Conservation (phyloP, 2,888 invertebrate genomes). For the Nemotelus pantherinus region DNA sequence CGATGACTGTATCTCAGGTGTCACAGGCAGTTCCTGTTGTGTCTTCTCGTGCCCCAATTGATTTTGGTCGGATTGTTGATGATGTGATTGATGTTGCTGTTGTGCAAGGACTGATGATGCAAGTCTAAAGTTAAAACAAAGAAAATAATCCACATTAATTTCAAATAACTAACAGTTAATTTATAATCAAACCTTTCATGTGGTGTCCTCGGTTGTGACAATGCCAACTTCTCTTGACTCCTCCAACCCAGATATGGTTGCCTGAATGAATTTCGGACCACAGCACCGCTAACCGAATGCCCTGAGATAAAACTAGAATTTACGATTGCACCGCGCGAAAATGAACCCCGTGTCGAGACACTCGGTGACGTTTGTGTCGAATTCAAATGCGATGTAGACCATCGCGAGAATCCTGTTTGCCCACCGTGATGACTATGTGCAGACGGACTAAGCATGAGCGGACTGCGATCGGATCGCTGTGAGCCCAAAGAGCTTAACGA, state of each 20-base stretch:
- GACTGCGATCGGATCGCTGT: constrained; percentile 64
- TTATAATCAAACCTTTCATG: constrained; percentile 73
- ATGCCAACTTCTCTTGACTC: constrained; percentile 82
- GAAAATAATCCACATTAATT: not conserved
- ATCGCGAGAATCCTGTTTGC: constrained; percentile 65
- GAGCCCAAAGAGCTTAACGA: constrained; percentile 80
- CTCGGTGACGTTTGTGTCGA: constrained; percentile 79
- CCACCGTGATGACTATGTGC: constrained; percentile 65
- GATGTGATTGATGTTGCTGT: constrained; percentile 63
- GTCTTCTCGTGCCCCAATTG: constrained; percentile 58
- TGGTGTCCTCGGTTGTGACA: constrained; percentile 82
- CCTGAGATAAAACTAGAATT: constrained; percentile 68
- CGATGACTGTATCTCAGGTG: constrained; percentile 80
- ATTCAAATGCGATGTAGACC: constrained; percentile 80
- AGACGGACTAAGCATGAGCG: constrained; percentile 64
- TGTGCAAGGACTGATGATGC: constrained; percentile 73
- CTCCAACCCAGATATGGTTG: constrained; percentile 93
- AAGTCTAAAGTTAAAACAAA: constrained; percentile 65
- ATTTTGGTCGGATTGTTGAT: constrained; percentile 62
- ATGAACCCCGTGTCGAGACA: constrained; percentile 77
- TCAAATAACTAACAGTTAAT: not conserved
- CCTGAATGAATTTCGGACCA: constrained; percentile 72
- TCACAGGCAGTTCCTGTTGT: constrained; percentile 63
- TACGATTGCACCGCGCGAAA: constrained; percentile 69
- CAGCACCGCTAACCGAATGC: constrained; percentile 74